Conservation (phyloP, 2,888 invertebrate species). For the Plemyria rubiginata region DNA sequence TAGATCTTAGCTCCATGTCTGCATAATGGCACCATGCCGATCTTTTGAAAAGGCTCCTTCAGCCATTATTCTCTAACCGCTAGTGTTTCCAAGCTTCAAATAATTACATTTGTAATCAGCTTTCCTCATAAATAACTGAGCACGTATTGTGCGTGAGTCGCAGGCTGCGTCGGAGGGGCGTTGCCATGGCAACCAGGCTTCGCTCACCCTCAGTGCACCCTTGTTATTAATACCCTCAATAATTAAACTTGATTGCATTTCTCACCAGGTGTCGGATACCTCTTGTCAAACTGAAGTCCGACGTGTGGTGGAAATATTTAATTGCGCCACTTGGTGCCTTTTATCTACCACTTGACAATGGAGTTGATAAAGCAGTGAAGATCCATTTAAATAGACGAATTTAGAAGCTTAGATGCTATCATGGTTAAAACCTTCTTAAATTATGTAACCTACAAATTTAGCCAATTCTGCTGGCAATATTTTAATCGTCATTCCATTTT, state of each 20-base stretch:
- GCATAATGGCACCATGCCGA: too few relatives aligned
- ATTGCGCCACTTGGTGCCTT: constrained; percentile 34
- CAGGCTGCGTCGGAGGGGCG: constrained; percentile 78
- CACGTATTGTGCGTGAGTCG: constrained; percentile 67
- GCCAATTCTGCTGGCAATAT: too few relatives aligned
- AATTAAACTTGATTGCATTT: constrained; percentile 85
- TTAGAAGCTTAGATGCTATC: too few relatives aligned
- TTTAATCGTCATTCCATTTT: not conserved
- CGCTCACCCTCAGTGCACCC: constrained; percentile 77
- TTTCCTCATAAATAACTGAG: constrained; percentile 78
- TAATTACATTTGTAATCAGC: constrained; percentile 79
- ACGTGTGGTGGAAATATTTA: constrained; percentile 36
- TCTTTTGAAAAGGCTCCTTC: constrained; percentile 1
- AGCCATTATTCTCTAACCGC: constrained; percentile 27
- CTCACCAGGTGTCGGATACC: constrained; percentile 83
- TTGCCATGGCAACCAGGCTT: constrained; percentile 74
- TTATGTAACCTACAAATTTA: too few relatives aligned
- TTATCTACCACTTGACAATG: not conserved
- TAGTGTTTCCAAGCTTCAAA: constrained; percentile 46
- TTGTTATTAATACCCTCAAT: constrained; percentile 84
- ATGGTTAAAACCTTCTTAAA: too few relatives aligned
- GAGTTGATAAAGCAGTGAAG: not conserved
- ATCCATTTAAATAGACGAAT: not conserved
- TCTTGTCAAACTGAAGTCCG: constrained; percentile 63
- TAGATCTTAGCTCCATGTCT: not conserved